Evolutionary conservation across 2,888 invertebrate genomes (phyloP).

Genomic region (Dryococelus australis): DNA sequence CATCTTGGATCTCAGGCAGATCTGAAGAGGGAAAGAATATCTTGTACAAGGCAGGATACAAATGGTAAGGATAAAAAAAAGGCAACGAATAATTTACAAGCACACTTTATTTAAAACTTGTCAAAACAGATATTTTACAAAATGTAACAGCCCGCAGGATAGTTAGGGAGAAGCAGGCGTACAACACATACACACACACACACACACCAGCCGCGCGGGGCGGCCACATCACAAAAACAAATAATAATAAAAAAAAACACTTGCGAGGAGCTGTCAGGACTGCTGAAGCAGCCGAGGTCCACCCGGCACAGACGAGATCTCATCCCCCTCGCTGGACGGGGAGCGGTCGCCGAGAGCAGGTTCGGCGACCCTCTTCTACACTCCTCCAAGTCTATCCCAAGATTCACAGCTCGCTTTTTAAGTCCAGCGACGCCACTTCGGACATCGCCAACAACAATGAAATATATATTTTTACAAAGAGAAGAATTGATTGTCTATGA

Average conservation of each 20-base stretch:
- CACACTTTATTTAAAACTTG: conserved; percentile 44
- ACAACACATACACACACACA: background rate
- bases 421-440: background rate
- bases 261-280: background rate
- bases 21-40: no score
- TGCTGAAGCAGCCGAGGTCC: background rate
- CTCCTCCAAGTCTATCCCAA: background rate
- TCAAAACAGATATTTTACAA: conserved; percentile 42
- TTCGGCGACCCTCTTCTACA: no score
- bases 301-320: background rate
- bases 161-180: conserved; percentile 35
- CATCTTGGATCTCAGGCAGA: no score
- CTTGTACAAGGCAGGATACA: background rate
- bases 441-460: background rate
- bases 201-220: background rate
- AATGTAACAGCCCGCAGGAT: conserved; percentile 31
- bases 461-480: background rate
- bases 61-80: background rate
- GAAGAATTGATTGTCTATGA: background rate
- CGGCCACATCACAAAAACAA: background rate
- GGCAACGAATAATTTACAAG: conserved; percentile 33
- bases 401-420: background rate
- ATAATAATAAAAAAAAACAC: background rate
- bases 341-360: no score
- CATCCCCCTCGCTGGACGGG: no score